A percentile compares a stretch with the other conserved stretches of the same genome.
These are phyloP conservation scores for Sturnira hondurensis DNA, from an alignment of 2,113 vertebrate species.

Conservation along the genomic window DNA sequence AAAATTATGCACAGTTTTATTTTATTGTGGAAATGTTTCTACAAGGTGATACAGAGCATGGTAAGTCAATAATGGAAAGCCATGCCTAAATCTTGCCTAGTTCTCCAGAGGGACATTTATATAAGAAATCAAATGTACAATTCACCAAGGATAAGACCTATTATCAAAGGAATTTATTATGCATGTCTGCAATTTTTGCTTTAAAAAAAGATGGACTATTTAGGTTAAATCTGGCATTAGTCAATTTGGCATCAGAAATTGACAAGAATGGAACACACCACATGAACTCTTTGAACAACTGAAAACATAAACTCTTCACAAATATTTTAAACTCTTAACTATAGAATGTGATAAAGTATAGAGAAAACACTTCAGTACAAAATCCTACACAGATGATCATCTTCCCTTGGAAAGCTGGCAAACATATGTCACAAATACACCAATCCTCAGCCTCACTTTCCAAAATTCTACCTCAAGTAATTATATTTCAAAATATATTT, in stretches of 20 bases:
- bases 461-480: neutral
- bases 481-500: neutral
- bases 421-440: neutral
- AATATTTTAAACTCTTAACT: neutral
- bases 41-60: neutral
- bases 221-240: neutral
- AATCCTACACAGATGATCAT: neutral
- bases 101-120: neutral
- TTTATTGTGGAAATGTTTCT: neutral
- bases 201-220: neutral
- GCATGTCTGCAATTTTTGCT: neutral
- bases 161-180: neutral
- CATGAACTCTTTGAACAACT: neutral
- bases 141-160: neutral
- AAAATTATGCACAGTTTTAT: neutral
- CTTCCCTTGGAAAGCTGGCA: neutral
- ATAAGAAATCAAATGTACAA: conserved; percentile 10
- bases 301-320: neutral
- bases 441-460: neutral
- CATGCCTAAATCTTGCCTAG: neutral
- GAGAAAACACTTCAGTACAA: neutral
- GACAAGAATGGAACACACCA: neutral
- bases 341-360: neutral
- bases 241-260: neutral
- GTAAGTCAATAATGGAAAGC: neutral